phyloP scores from a whole-genome alignment of 2,888 invertebrate genomes.

The Cordilura impudica region DNA sequence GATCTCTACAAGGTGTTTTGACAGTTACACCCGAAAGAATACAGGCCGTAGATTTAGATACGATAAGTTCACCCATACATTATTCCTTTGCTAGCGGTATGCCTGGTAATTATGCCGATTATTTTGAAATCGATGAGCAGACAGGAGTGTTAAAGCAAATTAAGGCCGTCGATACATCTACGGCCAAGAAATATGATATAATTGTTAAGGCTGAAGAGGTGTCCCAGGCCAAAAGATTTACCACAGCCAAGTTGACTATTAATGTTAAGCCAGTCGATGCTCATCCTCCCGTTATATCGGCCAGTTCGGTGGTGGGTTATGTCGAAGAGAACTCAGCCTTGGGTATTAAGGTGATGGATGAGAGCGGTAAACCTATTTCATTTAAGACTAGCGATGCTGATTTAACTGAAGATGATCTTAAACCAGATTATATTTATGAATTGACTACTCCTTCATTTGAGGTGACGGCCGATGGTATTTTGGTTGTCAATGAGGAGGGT shows the following conservation, averaged over 20 bases:
- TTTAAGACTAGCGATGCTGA: conserved; percentile 91
- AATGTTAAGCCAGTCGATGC: conserved; percentile 92
- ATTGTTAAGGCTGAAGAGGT: conserved; percentile 92
- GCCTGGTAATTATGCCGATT: conserved; percentile 87
- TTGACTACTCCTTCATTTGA: conserved; percentile 90
- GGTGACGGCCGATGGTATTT: conserved; percentile 84
- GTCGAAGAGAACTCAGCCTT: conserved; percentile 92
- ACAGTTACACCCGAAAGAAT: conserved; percentile 92
- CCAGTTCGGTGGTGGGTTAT: conserved; percentile 85
- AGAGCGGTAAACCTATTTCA: conserved; percentile 82
- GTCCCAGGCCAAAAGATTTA: conserved; percentile 87
- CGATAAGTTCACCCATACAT: conserved; percentile 88
- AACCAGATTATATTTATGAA: conserved; percentile 89
- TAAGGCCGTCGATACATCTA: conserved; percentile 87
- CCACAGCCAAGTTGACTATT: conserved; percentile 89
- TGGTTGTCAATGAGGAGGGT: conserved; percentile 89
- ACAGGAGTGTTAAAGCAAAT: conserved; percentile 90
- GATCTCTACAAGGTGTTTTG: conserved; percentile 89
- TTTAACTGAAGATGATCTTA: conserved; percentile 88
- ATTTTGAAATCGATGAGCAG: conserved; percentile 89
- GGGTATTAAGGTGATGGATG: conserved; percentile 88
- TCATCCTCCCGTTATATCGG: conserved; percentile 87
- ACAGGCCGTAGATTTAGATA: conserved; percentile 93
- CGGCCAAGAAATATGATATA: conserved; percentile 88
- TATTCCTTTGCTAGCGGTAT: conserved; percentile 90